Conservation (phyloP, 2,113 vertebrate genomes). For the Natator depressus region DNA sequence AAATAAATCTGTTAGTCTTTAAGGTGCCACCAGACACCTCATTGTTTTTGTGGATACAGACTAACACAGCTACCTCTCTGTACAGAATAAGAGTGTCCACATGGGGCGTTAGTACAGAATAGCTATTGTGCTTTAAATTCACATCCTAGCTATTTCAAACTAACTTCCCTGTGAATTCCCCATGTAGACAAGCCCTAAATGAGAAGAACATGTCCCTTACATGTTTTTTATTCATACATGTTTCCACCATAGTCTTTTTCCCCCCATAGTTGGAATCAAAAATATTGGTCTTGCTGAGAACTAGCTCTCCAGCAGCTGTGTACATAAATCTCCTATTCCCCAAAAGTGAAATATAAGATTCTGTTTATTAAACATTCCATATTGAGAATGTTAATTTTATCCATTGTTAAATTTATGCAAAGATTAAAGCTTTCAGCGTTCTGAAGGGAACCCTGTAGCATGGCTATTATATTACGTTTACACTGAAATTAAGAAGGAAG, state of each 20-base stretch:
- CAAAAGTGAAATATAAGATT: fast-evolving
- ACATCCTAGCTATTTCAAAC: not conserved
- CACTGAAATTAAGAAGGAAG: not conserved
- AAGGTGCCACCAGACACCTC: too few species aligned
- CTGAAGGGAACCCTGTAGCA: not conserved
- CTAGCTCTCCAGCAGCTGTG: not conserved
- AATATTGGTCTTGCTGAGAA: fast-evolving
- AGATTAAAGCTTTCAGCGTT: not conserved
- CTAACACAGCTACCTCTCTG: too few species aligned
- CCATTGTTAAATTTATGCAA: not conserved
- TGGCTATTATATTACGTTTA: not conserved
- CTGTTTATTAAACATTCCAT: not conserved
- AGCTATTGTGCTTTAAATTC: not conserved
- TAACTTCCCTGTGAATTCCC: not conserved
- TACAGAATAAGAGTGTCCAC: not conserved
- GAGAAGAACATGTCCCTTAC: not conserved
- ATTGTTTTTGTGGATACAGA: too few species aligned
- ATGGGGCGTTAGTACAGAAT: not conserved
- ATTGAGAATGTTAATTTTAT: not conserved
- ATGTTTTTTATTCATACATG: not conserved
- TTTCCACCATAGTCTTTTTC: not conserved
- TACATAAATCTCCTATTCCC: fast-evolving
- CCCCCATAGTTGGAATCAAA: not conserved
- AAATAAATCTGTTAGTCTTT: too few species aligned
- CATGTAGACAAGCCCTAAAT: not conserved